Evolutionary conservation across 2,113 vertebrate genomes (phyloP).

Genomic region (Tursiops truncatus): DNA sequence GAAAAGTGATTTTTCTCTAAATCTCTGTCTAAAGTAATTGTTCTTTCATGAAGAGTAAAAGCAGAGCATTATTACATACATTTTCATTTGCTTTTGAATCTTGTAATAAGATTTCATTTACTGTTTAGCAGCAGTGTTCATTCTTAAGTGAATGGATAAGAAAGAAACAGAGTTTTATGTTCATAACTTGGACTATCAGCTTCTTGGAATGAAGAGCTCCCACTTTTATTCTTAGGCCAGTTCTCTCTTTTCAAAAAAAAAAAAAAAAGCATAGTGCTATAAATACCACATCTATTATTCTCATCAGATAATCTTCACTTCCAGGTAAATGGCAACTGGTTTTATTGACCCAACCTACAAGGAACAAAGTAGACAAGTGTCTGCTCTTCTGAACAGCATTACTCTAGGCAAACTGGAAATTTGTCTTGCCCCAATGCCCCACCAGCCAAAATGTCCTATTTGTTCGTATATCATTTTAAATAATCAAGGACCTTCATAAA

Average conservation of each 20-base stretch:
- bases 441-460: not conserved
- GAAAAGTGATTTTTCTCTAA: constrained; percentile 2
- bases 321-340: not conserved
- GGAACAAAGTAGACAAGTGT: not conserved
- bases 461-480: not conserved
- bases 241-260: not conserved
- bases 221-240: not conserved
- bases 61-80: not conserved
- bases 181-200: not conserved
- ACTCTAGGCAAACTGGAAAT: not conserved
- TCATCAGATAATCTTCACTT: not conserved
- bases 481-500: not conserved
- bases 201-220: not conserved
- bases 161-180: not conserved
- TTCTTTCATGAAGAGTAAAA: not conserved
- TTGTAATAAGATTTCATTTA: constrained; percentile 1
- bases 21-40: not conserved
- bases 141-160: not conserved
- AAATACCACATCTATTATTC: not conserved
- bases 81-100: not conserved
- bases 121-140: not conserved
- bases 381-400: not conserved
- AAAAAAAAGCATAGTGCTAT: not conserved
- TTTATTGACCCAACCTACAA: not conserved
- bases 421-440: not conserved